Evolutionary conservation across 2,113 vertebrate species (phyloP), one percentile per base, ranked within the genome.

Genomic region (Leptosomus discolor): DNA sequence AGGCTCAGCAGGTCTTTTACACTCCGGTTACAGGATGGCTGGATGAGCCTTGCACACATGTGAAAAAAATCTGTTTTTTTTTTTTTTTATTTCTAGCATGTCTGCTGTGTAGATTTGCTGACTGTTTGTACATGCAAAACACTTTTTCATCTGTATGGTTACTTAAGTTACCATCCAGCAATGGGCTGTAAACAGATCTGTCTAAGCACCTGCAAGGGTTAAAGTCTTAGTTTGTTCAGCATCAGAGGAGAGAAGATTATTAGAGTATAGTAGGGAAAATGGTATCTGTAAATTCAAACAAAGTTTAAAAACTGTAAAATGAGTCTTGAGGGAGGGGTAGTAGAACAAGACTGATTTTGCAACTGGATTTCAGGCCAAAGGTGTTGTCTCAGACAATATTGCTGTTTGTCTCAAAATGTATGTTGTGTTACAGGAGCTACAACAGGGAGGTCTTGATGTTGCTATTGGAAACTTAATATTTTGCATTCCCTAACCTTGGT

Each of bases 391-490:
- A 11, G 14, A 65, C 26, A 22, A 21, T 71, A 36, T 30, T 73
- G 57, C 53, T 65, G n/a, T 85, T 92, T 92, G 65, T 69, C 74
- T 90, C 70, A 57, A 85, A 87, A 85, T 32, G 51, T 74, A 9
- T 50, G 82, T 79, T 54, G 29, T 0, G 0, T 85, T 94, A 39
- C 65, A 67, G 65, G 74, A 94, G 57, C 57, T 80, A 34, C 82
- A 90, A 27, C 36, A 77, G 41, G 57, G 84, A 74, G 50, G 18
- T 84, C 34, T 83, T 80, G 36, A 61, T 78, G 88, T 67, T 95
- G 80, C 89, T 86, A 36, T 90, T 89, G 85, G 85, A 97, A 92
- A 92, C 86, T 74, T 95, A 80, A 14, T 83, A 69, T 64, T 93
- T 91, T 85, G n/a, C 67, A 53, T 92, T 94, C 61, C 54, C 67